Evolutionary conservation across 2,797 vertebrate genomes (phyloP), one percentile per base, ranked within the genome.

Genomic region (Podargus strigoides): DNA sequence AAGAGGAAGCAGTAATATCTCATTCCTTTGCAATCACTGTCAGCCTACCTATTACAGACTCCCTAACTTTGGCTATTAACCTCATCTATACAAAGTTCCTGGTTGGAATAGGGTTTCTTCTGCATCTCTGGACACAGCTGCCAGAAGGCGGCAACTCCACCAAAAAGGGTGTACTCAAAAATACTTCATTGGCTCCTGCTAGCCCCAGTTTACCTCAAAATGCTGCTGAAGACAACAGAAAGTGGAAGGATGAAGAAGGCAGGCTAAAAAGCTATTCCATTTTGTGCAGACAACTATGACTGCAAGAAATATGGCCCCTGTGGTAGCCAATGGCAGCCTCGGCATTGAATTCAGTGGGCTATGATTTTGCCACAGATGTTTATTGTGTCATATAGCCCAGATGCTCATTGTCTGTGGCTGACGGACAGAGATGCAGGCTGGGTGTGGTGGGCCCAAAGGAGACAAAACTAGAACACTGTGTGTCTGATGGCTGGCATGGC

Each of bases 341-440:
- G 1, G 20, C 1, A 0, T 37, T 62, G 42, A 50, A 39, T 91
- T 94, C 77, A 85, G 15, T 44, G 59, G 64, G 41, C 34, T 69
- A 5, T 34, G 78, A 93, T 89, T 94, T 91, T 41, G 2, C 69
- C 85, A 86, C 60, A 79, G 55, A 80, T 41, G 72, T 36, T 75
- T 88, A 42, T 93, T 93, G 93, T 95, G 85, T 86, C 68, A n/a
- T 83, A 73, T 84, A 86, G 87, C 55, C 70, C 77, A 88, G 83
- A 60, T 5, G 3, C 26, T 82, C 88, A 78, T 41, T 88, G 68
- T 83, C 76, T 88, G 76, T 59, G 50, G 49, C 62, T 72, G 42
- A 75, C 17, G 63, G 55, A 81, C 15, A 28, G 53, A 70, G 27
- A 76, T 59, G 46, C 80, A 90, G 63, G 41, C 56, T 82, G 74